phyloP scores from a whole-genome alignment of 2,113 vertebrate species.

The Peromyscus maniculatus region DNA sequence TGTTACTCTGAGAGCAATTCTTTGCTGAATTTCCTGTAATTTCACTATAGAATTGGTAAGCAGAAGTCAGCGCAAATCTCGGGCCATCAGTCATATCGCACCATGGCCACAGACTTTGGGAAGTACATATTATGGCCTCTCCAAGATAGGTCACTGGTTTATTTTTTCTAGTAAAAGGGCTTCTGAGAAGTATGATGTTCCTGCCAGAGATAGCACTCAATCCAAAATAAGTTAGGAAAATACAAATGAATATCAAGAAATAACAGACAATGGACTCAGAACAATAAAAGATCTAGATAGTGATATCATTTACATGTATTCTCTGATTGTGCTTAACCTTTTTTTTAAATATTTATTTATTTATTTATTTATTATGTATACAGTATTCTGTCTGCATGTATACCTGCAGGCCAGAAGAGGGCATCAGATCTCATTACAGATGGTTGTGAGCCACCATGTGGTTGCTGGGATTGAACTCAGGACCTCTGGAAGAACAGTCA shows the following conservation, averaged over 20 bases:
- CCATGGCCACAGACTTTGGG: neutral
- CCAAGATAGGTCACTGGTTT: neutral
- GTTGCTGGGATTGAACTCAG: no score
- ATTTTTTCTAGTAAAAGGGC: constrained; percentile 6
- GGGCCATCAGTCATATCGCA: neutral
- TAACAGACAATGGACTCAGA: neutral
- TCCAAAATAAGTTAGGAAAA: constrained; percentile 34
- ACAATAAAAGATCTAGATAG: neutral
- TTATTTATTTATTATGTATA: no score
- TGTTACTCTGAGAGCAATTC: neutral
- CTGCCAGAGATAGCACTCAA: neutral
- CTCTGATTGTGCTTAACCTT: neutral
- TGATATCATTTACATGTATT: neutral
- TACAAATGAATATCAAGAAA: neutral
- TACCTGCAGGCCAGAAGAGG: no score
- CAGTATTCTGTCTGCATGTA: no score
- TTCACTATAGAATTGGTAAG: neutral
- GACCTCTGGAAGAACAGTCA: no score
- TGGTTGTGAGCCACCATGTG: no score
- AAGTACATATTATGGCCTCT: neutral
- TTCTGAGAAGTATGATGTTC: neutral
- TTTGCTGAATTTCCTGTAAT: neutral
- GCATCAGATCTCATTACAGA: no score
- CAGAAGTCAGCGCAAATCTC: neutral
- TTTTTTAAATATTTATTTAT: no score